Evolutionary conservation across 2,888 invertebrate species (phyloP).

Genomic region (Gari tellinella): DNA sequence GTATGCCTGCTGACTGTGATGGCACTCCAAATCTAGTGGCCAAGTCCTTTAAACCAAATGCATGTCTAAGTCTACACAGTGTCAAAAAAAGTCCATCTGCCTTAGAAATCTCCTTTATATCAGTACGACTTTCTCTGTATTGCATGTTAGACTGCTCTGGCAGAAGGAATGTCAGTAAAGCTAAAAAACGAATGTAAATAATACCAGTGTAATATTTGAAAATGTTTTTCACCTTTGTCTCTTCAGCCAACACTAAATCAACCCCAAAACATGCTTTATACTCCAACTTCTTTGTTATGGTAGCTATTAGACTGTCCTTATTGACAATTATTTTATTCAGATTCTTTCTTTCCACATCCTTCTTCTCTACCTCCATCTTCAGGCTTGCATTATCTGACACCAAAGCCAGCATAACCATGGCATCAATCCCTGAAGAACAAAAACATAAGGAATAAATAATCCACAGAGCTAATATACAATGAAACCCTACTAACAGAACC

Average conservation of each 20-base stretch:
- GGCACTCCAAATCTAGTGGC: constrained; percentile 13
- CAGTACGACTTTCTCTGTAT: constrained; percentile 3
- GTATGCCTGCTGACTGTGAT: constrained; percentile 9
- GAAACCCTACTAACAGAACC: too few species aligned
- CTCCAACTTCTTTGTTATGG: too few species aligned
- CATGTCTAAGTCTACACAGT: constrained; percentile 10
- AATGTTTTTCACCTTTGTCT: constrained; percentile 2
- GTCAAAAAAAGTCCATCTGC: constrained; percentile 8
- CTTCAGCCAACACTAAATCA: neutral
- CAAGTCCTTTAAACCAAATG: constrained; percentile 27
- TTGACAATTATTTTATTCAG: neutral
- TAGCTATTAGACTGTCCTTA: neutral
- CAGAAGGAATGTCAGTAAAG: constrained; percentile 2
- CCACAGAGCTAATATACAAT: too few species aligned
- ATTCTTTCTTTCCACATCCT: neutral
- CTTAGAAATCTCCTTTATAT: constrained; percentile 4
- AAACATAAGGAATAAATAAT: too few species aligned
- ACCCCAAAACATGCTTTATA: neutral
- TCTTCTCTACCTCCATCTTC: neutral
- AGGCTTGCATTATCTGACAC: neutral
- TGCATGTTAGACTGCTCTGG: neutral
- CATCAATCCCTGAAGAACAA: constrained; percentile 19
- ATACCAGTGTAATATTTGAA: constrained; percentile 15
- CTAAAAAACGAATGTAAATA: constrained; percentile 7
- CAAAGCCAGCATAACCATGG: constrained; percentile 26